Evolutionary conservation across 2,113 vertebrate species (phyloP).

Genomic region (Pimephales promelas): DNA sequence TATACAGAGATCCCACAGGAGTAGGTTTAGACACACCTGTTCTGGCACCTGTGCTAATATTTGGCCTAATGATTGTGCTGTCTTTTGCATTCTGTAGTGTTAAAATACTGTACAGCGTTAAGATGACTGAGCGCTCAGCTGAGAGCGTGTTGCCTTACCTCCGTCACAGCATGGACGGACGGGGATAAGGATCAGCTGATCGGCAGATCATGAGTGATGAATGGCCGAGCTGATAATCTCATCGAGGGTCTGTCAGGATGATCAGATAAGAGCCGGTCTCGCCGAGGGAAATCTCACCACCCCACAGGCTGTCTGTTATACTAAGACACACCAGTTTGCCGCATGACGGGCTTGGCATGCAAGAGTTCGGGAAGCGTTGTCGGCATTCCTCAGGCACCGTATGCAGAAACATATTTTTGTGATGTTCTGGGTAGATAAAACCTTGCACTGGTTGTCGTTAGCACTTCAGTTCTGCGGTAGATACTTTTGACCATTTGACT

Average conservation of each 20-base stretch:
- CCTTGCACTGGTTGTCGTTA: not conserved
- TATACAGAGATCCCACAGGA: not conserved
- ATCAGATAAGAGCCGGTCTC: constrained; percentile 45
- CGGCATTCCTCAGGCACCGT: not conserved
- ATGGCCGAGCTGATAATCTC: constrained; percentile 76
- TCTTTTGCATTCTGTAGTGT: constrained; percentile 1
- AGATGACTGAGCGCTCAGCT: constrained; percentile 10
- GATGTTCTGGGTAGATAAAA: constrained; percentile 10
- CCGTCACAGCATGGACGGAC: constrained; percentile 60
- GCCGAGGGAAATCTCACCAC: constrained; percentile 23
- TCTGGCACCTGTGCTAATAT: not conserved
- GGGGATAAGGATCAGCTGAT: constrained; percentile 76
- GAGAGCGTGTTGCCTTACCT: not conserved
- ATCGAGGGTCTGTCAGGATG: constrained; percentile 42
- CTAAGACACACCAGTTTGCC: not conserved
- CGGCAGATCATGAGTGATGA: constrained; percentile 78
- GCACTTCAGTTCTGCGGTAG: not conserved
- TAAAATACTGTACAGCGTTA: not conserved
- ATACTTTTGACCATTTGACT: constrained; percentile 10
- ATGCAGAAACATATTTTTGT: not conserved
- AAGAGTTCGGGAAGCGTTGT: constrained; percentile 16
- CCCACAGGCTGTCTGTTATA: constrained; percentile 31
- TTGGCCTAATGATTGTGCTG: not conserved
- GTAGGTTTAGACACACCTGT: not conserved
- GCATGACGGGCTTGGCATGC: not conserved